These are phyloP conservation scores for Macrobrachium nipponense DNA, from an alignment of 1,140 invertebrate species.

Conservation along the genomic window DNA sequence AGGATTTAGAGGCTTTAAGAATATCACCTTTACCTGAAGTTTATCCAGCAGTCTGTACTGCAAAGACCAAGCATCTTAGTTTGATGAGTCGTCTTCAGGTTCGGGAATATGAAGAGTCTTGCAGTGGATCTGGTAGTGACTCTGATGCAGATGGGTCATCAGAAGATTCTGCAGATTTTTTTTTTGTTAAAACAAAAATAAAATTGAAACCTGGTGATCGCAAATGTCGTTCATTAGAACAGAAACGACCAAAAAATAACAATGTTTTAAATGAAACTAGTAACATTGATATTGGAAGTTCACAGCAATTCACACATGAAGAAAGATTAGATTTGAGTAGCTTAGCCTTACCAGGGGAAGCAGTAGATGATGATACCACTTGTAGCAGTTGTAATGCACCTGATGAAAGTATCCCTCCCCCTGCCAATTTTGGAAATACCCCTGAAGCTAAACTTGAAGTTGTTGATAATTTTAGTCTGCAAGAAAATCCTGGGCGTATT, in stretches of 20 bases:
- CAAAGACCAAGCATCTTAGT: constrained; percentile 62
- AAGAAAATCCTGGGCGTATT: no score
- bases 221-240: constrained; percentile 53
- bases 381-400: background rate
- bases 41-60: constrained; percentile 38
- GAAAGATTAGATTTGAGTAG: constrained; percentile 43
- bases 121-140: constrained; percentile 48
- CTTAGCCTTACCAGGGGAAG: constrained; percentile 11
- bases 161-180: constrained; percentile 51
- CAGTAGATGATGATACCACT: background rate
- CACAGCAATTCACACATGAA: constrained; percentile 12
- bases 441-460: no score
- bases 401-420: constrained; percentile 6
- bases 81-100: constrained; percentile 55
- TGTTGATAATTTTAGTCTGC: no score
- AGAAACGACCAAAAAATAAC: constrained; percentile 33
- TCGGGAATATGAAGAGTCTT: constrained; percentile 42
- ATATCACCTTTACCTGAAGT: constrained; percentile 40
- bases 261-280: constrained; percentile 23
- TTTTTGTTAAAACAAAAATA: constrained; percentile 59
- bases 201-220: constrained; percentile 58
- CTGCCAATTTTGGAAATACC: background rate
- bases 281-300: background rate
- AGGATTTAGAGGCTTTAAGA: constrained; percentile 34
- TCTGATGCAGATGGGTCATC: constrained; percentile 43